These are phyloP conservation scores for Acanthisitta chloris DNA, from an alignment of 2,113 vertebrate species.

Conservation along the genomic window DNA sequence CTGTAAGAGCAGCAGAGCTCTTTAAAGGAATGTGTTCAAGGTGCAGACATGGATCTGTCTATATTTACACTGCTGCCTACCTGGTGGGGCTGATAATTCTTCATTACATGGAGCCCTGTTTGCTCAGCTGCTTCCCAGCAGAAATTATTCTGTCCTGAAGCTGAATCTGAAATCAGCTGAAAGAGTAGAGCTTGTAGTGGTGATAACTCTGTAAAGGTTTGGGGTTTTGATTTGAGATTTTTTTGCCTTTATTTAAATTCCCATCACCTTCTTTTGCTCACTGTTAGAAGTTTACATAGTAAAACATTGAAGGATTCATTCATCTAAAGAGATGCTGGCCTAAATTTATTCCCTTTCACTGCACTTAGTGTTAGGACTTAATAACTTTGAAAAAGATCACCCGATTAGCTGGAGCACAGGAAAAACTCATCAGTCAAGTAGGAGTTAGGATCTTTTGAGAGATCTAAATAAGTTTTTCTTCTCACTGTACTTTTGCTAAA, in stretches of 20 bases:
- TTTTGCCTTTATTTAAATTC: not conserved
- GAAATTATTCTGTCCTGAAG: not conserved
- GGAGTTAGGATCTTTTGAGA: not conserved
- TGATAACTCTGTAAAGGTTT: not conserved
- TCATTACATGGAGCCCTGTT: not conserved
- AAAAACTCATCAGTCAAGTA: not conserved
- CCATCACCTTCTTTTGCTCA: not conserved
- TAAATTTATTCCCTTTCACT: not conserved
- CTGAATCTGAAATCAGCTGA: not conserved
- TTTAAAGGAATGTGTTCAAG: not conserved
- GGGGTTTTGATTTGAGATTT: not conserved
- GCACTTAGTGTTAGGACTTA: not conserved
- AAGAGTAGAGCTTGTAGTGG: not conserved
- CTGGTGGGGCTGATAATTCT: not conserved
- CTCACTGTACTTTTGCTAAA: not conserved
- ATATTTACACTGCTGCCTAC: not conserved
- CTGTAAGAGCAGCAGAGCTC: not conserved
- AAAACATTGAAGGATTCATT: not conserved
- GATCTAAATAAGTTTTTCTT: not conserved
- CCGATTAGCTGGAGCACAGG: not conserved
- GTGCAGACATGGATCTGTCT: not conserved
- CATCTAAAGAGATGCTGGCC: not conserved
- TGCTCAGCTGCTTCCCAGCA: slow-evolving; percentile 36
- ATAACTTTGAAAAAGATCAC: not conserved
- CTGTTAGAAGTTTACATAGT: not conserved